Evolutionary conservation across 1,140 invertebrate genomes (phyloP).

Genomic region (Euwallacea fornicatus): DNA sequence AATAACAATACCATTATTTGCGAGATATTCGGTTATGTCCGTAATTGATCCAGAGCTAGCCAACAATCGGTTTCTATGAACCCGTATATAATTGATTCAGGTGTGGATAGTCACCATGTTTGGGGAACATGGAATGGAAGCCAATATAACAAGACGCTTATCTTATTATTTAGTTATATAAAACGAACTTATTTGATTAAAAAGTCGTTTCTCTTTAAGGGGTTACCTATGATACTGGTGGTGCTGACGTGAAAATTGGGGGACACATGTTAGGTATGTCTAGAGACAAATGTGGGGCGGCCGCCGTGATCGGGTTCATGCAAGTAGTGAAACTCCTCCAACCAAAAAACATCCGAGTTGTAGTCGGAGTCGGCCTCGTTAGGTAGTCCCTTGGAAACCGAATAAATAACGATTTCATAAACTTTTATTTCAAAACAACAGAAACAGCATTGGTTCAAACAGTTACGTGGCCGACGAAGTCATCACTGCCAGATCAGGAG

Average conservation of each 20-base stretch:
- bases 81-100: too few species aligned
- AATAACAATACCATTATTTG: too few species aligned
- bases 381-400: constrained; percentile 14
- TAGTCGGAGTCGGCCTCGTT: constrained; percentile 83
- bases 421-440: constrained; percentile 35
- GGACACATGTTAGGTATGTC: constrained; percentile 92
- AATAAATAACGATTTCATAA: background rate
- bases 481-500: constrained; percentile 81
- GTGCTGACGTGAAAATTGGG: constrained; percentile 80
- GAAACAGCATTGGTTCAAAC: constrained; percentile 91
- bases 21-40: too few species aligned
- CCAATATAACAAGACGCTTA: too few species aligned
- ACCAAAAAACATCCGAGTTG: constrained; percentile 83
- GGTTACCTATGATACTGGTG: constrained; percentile 92
- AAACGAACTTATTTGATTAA: too few species aligned
- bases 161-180: too few species aligned
- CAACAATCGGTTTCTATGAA: too few species aligned
- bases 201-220: constrained; percentile 50
- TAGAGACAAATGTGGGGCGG: constrained; percentile 95
- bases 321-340: constrained; percentile 68
- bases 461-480: constrained; percentile 92
- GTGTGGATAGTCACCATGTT: too few species aligned
- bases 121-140: too few species aligned
- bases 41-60: too few species aligned
- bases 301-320: constrained; percentile 92